A percentile compares a stretch with the other conserved stretches of the same genome.
These are phyloP conservation scores for Drosophila micromelanica DNA, from an alignment of 1,140 invertebrate species.

Conservation along the genomic window DNA sequence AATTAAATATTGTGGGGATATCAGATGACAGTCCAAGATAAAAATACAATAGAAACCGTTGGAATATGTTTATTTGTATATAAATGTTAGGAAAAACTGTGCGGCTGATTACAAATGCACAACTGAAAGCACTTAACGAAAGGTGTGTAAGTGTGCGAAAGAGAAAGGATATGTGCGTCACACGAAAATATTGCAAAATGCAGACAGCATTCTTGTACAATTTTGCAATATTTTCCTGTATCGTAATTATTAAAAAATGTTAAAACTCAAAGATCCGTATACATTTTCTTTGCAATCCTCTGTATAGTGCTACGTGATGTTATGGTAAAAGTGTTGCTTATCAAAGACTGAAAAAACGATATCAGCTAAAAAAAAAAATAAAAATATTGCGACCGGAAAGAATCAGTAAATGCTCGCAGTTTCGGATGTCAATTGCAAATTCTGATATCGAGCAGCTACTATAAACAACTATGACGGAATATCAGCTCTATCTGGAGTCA, in stretches of 20 bases:
- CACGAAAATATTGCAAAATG: conserved; percentile 21
- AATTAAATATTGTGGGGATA: conserved; percentile 44
- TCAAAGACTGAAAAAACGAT: conserved; percentile 42
- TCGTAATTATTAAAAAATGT: not conserved
- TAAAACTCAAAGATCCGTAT: not conserved
- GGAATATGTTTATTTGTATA: conserved; percentile 43
- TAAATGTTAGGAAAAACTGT: conserved; percentile 54
- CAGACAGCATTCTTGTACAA: conserved; percentile 3
- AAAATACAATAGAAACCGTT: conserved; percentile 48
- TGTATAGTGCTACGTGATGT: conserved; percentile 61
- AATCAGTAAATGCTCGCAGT: conserved; percentile 47
- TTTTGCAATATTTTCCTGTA: conserved; percentile 43
- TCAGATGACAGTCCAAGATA: conserved; percentile 51
- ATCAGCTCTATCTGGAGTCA: conserved; percentile 60
- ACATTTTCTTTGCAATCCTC: conserved; percentile 21
- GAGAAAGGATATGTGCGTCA: conserved; percentile 27
- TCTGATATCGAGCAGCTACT: conserved; percentile 31
- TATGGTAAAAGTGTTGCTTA: conserved; percentile 56
- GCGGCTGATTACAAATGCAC: conserved; percentile 34
- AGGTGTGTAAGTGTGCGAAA: conserved; percentile 54
- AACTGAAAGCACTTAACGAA: conserved; percentile 57
- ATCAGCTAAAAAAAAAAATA: conserved; percentile 20
- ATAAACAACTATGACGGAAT: conserved; percentile 34
- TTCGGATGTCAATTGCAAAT: conserved; percentile 52
- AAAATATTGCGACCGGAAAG: conserved; percentile 20